phyloP scores from a whole-genome alignment of 2,113 vertebrate genomes.

The Phrynocephalus versicolor region DNA sequence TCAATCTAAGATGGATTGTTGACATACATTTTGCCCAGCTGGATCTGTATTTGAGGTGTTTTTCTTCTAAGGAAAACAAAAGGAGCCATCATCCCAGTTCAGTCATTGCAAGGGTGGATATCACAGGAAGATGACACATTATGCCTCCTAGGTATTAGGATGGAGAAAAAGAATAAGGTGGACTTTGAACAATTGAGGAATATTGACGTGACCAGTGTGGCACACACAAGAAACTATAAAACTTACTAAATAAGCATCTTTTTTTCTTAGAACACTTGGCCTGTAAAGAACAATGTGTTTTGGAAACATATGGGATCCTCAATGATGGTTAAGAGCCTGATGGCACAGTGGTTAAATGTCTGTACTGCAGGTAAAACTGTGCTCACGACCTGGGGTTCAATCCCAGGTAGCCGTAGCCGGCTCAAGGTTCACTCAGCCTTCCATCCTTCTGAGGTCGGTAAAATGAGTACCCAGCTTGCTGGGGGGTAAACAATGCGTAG shows the following conservation, averaged over 20 bases:
- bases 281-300: not conserved
- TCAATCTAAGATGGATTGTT: conserved; percentile 8
- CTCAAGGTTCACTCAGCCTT: no score
- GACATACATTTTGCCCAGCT: conserved; percentile 12
- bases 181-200: not conserved
- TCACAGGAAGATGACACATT: conserved; percentile 25
- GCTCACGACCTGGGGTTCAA: no score
- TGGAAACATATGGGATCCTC: not conserved
- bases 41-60: not conserved
- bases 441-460: no score
- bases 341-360: not conserved
- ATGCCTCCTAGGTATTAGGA: not conserved
- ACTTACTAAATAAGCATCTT: not conserved
- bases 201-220: not conserved
- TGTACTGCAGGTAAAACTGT: no score
- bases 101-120: not conserved
- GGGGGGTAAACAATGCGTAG: no score
- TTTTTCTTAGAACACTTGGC: not conserved
- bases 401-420: no score
- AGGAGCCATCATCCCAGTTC: not conserved
- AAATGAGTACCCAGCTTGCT: no score
- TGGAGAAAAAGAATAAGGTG: not conserved
- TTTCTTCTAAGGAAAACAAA: not conserved
- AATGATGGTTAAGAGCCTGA: not conserved
- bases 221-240: not conserved